Evolutionary conservation across 2,113 vertebrate genomes (phyloP).

Genomic region (Tragelaphus imberbis): DNA sequence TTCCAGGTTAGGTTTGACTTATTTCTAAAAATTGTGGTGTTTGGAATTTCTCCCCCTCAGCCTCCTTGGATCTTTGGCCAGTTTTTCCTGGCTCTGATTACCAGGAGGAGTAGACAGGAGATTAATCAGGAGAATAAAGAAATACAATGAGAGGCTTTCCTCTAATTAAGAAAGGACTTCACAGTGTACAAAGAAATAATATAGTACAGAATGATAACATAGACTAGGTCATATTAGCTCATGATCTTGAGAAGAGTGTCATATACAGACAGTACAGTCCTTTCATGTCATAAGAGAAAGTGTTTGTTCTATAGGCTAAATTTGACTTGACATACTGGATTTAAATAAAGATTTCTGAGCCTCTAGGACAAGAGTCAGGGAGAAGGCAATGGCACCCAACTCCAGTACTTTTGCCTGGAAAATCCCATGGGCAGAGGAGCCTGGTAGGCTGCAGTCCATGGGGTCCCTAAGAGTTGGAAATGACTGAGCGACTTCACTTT

Average conservation of each 20-base stretch:
- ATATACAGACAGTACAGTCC: not conserved
- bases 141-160: not conserved
- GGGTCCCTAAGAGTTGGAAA: too few species aligned
- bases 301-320: not conserved
- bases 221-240: not conserved
- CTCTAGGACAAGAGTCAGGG: not conserved
- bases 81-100: not conserved
- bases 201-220: not conserved
- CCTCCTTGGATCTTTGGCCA: constrained; percentile 34
- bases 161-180: not conserved
- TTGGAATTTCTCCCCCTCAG: not conserved
- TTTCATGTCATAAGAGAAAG: not conserved
- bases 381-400: too few species aligned
- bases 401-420: too few species aligned
- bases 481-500: too few species aligned
- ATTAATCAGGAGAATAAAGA: constrained; percentile 37
- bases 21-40: not conserved
- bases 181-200: not conserved
- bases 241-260: not conserved
- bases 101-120: constrained; percentile 2
- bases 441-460: too few species aligned
- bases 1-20: not conserved
- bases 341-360: not conserved
- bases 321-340: not conserved
- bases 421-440: too few species aligned